A percentile compares a stretch with the other conserved stretches of the same genome.
Evolutionary conservation across 1,140 invertebrate species (phyloP).

Genomic region (Diorhabda carinulata): DNA sequence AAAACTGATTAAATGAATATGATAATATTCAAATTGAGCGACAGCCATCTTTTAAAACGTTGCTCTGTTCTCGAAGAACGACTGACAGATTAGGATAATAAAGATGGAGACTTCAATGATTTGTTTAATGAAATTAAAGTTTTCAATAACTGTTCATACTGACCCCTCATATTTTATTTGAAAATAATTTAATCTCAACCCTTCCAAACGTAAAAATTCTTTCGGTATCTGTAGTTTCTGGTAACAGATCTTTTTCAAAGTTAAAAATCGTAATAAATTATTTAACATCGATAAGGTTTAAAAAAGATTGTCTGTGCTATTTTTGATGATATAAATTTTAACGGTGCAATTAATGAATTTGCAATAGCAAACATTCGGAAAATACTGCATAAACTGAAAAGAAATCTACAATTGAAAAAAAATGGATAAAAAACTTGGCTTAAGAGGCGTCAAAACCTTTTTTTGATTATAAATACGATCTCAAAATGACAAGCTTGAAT

Average conservation of each 20-base stretch:
- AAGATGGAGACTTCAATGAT: neutral
- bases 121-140: neutral
- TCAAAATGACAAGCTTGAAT: too few species aligned
- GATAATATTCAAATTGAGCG: neutral
- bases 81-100: neutral
- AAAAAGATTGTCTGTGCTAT: neutral
- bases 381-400: too few species aligned
- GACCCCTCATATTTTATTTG: neutral
- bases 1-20: too few species aligned
- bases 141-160: neutral
- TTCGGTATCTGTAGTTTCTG: neutral
- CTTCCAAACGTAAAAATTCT: neutral
- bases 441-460: too few species aligned
- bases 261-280: neutral
- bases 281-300: neutral
- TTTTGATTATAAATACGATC: too few species aligned
- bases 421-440: too few species aligned
- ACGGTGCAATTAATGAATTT: neutral
- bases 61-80: neutral
- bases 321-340: conserved; percentile 3
- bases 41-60: neutral
- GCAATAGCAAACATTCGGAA: neutral
- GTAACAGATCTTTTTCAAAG: neutral
- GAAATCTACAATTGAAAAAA: too few species aligned
- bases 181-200: neutral